Evolutionary conservation across 2,888 invertebrate species (phyloP), one percentile per base, ranked within the genome.

Genomic region (Caenorhabditis macrosperma): DNA sequence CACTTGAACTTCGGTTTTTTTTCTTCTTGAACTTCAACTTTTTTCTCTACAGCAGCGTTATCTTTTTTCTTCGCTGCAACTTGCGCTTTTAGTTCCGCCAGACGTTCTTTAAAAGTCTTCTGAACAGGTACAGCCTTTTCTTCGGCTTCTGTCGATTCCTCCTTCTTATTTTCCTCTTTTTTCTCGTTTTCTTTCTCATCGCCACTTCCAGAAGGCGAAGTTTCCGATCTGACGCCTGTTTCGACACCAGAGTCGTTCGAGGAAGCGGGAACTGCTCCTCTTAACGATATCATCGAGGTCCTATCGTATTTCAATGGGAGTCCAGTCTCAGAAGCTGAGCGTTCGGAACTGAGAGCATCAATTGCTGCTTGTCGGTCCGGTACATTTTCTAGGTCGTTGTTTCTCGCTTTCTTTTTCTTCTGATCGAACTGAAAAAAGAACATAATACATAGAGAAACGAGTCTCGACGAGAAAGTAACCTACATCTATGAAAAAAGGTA

Each of bases 1-100:
- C 33, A 78, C 82, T 82, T 82, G 52, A 80, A 80, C 17, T 80
- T 74, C 20, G 64, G 41, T 24, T 71, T 80, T 30, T 20, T 30
- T 24, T 54, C 57, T n/a, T 24, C 57, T 28, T 60, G 41, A 0
- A 10, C 35, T 17, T 50, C 30, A 30, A 30, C n/a, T 12, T 20
- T 24, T 30, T 46, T n/a, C 33, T 26, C 22, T 15, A 30, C 48
- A 22, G 24, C 55, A 10, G 33, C 10, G 7, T 35, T 6, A 10
- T 57, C 26, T 30, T 12, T 22, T n/a, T 68, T 44, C 26, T 64
- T 64, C 10, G 38, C 48, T 1, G 71, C 64, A 6, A 24, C n/a
- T 24, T 59, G 26, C 4, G 57, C 48, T 48, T 79, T 74, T 15
- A 79, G 20, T 22, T 74, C 75, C 5, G 60, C 69, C 2, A 79